These are phyloP conservation scores for Drosophila koepferae DNA, from an alignment of 2,888 invertebrate genomes.

Conservation along the genomic window DNA sequence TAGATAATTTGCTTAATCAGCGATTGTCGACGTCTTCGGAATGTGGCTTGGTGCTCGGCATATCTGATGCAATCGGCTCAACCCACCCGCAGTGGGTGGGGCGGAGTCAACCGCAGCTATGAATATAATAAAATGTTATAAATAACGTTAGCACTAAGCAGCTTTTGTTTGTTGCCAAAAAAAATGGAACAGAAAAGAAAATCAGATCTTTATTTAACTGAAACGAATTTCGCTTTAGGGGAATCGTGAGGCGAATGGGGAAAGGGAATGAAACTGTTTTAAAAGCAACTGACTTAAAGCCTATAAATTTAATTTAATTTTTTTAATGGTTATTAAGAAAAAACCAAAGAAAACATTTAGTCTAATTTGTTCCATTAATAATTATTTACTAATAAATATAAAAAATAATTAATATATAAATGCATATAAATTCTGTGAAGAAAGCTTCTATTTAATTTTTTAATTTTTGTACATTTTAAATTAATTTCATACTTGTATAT, in stretches of 20 bases:
- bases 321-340: too few relatives aligned
- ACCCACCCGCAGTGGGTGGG: too few relatives aligned
- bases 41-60: not conserved
- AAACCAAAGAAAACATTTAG: too few relatives aligned
- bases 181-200: not conserved
- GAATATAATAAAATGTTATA: constrained; percentile 15
- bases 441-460: too few relatives aligned
- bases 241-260: too few relatives aligned
- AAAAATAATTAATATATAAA: too few relatives aligned
- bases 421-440: too few relatives aligned
- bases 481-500: too few relatives aligned
- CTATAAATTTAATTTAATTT: not conserved
- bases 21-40: constrained; percentile 11
- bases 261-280: not conserved
- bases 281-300: not conserved
- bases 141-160: constrained; percentile 7
- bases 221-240: not conserved
- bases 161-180: not conserved
- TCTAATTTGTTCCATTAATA: too few relatives aligned
- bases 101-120: not conserved
- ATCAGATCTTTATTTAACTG: constrained; percentile 3
- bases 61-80: constrained; percentile 15
- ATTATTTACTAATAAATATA: too few relatives aligned
- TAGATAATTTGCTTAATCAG: constrained; percentile 41
- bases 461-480: too few relatives aligned